Base-by-base conservation (phyloP, 1,140 invertebrate species). In the Drosophila nikananu region DNA sequence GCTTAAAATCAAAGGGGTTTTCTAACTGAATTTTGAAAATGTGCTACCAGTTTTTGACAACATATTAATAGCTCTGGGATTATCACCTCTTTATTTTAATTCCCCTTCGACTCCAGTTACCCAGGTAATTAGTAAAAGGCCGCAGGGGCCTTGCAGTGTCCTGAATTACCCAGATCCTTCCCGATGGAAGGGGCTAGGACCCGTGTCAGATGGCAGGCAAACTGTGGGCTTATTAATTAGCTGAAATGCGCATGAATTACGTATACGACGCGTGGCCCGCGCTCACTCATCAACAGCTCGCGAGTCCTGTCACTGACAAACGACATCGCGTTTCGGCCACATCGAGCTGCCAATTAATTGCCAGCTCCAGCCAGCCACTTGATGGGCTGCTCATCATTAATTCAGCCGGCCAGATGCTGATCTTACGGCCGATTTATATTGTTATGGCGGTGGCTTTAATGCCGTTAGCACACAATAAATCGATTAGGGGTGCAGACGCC, bases 331-430 rank as follows among this genome's bases (percentile, higher is more conserved):
- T 77, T 78, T 57, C 58, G 48, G 51, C 71, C 37, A 46, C 59
- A 35, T 64, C 78, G 27, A 55, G 72, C 84, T 63, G 68, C 52
- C 84, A 87, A 83, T 87, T 83, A 83, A 83, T 89, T 55, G 71
- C n/a, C n/a, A n/a, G n/a, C n/a, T n/a, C n/a, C 70, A 77, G 61
- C 35, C 48, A 25, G 61, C 64, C 49, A 82, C 55, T 78, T 82
- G 77, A 46, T 37, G 15, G 30, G 27, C 59, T 79, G 72, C 63
- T 76, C 48, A 73, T 73, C 78, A 61, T 30, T 63, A 46, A 73
- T 62, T 52, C 60, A 61, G 32, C 25, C 39, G 30, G 44, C 71
- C 49, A 49, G 52, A 41, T 57, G 48, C 42, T 78, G 62, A 65
- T 77, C 76, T 74, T 64, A 79, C 48, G 52, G 51, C 48, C 60